These are phyloP conservation scores for Orgyia antiqua DNA, from an alignment of 2,888 invertebrate genomes.

Conservation along the genomic window DNA sequence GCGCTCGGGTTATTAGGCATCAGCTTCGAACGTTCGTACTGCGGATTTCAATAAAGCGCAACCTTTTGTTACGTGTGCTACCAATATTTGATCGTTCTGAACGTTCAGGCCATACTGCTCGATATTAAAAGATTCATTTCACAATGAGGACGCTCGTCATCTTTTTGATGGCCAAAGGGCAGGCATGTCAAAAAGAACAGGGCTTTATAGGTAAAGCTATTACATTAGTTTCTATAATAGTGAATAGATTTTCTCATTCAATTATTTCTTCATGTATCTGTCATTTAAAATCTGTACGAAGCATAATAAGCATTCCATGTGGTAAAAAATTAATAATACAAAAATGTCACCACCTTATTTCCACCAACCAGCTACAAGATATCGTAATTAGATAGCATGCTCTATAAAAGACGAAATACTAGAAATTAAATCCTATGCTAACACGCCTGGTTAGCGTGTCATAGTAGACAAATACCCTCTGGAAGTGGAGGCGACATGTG, in stretches of 20 bases:
- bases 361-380: no score
- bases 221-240: not conserved
- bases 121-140: constrained; percentile 72
- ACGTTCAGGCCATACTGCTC: constrained; percentile 35
- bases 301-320: no score
- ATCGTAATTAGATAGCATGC: no score
- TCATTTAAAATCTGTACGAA: not conserved
- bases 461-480: no score
- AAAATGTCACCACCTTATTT: no score
- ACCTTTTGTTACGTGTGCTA: constrained; percentile 70
- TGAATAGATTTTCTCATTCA: no score
- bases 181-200: constrained; percentile 4
- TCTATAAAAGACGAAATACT: no score
- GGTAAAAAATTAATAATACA: no score
- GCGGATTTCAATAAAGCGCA: constrained; percentile 70
- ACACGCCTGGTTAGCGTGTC: no score
- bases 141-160: constrained; percentile 40
- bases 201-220: not conserved
- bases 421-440: no score
- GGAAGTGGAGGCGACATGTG: no score
- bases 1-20: constrained; percentile 64
- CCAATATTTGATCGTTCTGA: constrained; percentile 67
- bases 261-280: not conserved
- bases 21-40: constrained; percentile 46
- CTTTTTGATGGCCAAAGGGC: constrained; percentile 22